Conservation (phyloP, 2,888 invertebrate genomes). For the Melipona beecheii region DNA sequence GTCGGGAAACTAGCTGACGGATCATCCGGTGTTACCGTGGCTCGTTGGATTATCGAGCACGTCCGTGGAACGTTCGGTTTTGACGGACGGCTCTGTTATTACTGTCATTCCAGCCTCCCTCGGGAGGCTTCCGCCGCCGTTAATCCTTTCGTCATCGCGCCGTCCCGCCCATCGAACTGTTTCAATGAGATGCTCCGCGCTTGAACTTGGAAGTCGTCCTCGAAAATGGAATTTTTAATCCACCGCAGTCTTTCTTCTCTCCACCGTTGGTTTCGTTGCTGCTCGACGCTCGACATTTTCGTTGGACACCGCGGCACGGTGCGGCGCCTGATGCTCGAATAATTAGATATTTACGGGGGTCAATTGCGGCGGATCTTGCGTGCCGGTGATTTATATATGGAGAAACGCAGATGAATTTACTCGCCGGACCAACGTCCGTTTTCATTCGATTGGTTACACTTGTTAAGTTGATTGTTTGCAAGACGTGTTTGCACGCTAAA, state of each 20-base stretch:
- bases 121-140: conserved; percentile 58
- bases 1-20: conserved; percentile 75
- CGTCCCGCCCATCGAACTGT: conserved; percentile 66
- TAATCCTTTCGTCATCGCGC: conserved; percentile 69
- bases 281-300: conserved; percentile 4
- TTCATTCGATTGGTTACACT: not conserved
- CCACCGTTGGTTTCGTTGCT: not conserved
- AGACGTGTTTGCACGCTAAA: not conserved
- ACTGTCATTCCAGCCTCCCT: conserved; percentile 73
- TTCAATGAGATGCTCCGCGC: conserved; percentile 66
- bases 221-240: conserved; percentile 61
- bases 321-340: not conserved
- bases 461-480: conserved; percentile 5
- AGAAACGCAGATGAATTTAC: not conserved
- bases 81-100: conserved; percentile 79
- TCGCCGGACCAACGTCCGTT: not conserved
- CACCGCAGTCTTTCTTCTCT: not conserved
- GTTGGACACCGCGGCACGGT: too few species aligned
- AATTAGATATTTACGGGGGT: conserved; percentile 2
- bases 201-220: conserved; percentile 10
- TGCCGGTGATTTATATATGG: not conserved
- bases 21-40: conserved; percentile 67
- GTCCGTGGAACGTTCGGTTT: conserved; percentile 67
- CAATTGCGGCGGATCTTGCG: not conserved
- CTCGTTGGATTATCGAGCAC: conserved; percentile 65